phyloP scores from a whole-genome alignment of 1,140 invertebrate genomes.

The Branchinecta lindahli region DNA sequence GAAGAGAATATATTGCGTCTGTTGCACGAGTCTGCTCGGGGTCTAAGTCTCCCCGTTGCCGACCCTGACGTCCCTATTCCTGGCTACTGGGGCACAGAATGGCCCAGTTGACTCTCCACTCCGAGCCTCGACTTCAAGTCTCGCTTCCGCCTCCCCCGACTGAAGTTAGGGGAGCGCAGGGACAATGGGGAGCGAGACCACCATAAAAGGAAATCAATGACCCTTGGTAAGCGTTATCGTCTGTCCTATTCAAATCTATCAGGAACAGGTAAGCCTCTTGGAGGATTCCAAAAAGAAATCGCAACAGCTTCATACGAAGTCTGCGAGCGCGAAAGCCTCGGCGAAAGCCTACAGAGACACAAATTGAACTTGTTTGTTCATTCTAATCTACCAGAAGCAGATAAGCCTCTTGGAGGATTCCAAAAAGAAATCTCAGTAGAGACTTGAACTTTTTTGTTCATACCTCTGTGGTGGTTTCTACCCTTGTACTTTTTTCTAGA shows the following conservation, averaged over 20 bases:
- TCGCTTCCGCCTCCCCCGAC: neutral
- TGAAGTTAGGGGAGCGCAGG: neutral
- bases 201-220: neutral
- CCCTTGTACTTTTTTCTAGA: too few species aligned
- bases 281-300: too few species aligned
- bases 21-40: constrained; percentile 7
- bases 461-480: too few species aligned
- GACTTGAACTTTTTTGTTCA: too few species aligned
- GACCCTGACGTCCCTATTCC: constrained; percentile 9
- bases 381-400: too few species aligned
- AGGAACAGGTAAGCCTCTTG: too few species aligned
- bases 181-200: neutral
- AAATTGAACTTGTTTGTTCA: too few species aligned
- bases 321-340: too few species aligned
- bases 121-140: constrained; percentile 2
- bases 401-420: too few species aligned
- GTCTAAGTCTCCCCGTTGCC: neutral
- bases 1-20: neutral
- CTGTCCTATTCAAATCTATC: neutral
- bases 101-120: constrained; percentile 4
- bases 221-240: neutral
- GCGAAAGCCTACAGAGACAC: too few species aligned
- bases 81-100: constrained; percentile 7
- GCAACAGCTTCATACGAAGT: too few species aligned
- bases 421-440: too few species aligned